phyloP scores from a whole-genome alignment of 1,140 invertebrate species.

The Micrasema longulum region DNA sequence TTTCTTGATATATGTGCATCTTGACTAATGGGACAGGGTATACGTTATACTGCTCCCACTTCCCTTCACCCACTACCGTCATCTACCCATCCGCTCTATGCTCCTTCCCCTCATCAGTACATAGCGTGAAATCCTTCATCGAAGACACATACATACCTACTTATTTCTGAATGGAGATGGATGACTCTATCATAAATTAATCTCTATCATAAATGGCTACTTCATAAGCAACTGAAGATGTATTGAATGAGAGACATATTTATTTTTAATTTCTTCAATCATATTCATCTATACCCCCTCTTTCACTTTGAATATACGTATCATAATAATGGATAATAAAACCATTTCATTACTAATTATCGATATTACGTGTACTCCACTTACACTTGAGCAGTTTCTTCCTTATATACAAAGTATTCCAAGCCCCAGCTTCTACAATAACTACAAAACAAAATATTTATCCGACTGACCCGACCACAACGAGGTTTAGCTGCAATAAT shows the following conservation, averaged over 20 bases:
- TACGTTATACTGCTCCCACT: conserved; percentile 46
- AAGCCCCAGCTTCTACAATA: conserved; percentile 5
- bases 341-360: no score
- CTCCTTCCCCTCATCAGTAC: not conserved
- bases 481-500: not conserved
- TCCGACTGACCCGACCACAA: conserved; percentile 15
- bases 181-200: no score
- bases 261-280: not conserved
- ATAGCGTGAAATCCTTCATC: conserved; percentile 2
- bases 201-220: no score
- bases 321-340: not conserved
- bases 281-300: not conserved
- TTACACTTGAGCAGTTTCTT: no score
- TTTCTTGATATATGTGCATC: conserved; percentile 52
- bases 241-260: no score
- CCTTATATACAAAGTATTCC: conserved; percentile 3
- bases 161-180: not conserved
- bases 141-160: not conserved
- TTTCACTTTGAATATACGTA: not conserved
- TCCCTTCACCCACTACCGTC: conserved; percentile 29
- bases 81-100: not conserved
- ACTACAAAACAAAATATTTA: conserved; percentile 12
- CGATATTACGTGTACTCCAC: no score
- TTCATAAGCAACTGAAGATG: no score
- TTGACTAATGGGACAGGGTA: conserved; percentile 54